Percentiles rank a stretch among this genome's conserved stretches.
Evolutionary conservation across 2,888 invertebrate genomes (phyloP).

Genomic region (Pyrochroa serraticornis): DNA sequence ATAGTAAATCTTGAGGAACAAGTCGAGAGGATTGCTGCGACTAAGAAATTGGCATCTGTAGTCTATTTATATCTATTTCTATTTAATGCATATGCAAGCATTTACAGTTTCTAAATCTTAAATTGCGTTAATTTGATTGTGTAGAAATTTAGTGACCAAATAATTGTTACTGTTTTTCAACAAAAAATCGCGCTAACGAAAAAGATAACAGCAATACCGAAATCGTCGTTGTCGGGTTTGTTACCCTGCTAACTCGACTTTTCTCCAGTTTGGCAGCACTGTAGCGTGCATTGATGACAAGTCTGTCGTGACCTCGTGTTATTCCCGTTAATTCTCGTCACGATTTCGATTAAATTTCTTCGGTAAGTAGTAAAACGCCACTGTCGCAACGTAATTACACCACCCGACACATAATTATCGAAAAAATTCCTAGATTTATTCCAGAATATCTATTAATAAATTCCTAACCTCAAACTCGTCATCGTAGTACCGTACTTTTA

Average conservation of each 20-base stretch:
- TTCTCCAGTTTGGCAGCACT: conserved; percentile 31
- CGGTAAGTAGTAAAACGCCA: conserved; percentile 19
- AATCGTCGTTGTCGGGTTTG: too few relatives aligned
- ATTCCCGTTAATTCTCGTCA: conserved; percentile 6
- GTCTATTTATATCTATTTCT: too few relatives aligned
- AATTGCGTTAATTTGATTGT: too few relatives aligned
- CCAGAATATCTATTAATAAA: background rate
- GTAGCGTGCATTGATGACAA: conserved; percentile 44
- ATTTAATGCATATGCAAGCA: too few relatives aligned
- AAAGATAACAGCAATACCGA: too few relatives aligned
- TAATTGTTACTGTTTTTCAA: too few relatives aligned
- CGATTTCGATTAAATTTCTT: conserved; percentile 2
- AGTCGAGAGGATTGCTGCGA: too few relatives aligned
- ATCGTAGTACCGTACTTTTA: conserved; percentile 40
- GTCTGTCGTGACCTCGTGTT: conserved; percentile 43
- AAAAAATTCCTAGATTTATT: background rate
- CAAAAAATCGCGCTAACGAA: background rate
- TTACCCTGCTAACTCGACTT: too few relatives aligned
- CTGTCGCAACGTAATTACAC: background rate
- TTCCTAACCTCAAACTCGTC: conserved; percentile 41
- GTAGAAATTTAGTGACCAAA: too few relatives aligned
- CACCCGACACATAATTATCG: background rate
- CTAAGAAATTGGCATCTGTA: too few relatives aligned
- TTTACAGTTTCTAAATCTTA: too few relatives aligned
- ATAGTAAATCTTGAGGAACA: too few relatives aligned